A percentile compares a stretch with the other conserved stretches of the same genome.
These are phyloP conservation scores for Malacosoma neustria DNA, from an alignment of 2,888 invertebrate species.

Conservation along the genomic window DNA sequence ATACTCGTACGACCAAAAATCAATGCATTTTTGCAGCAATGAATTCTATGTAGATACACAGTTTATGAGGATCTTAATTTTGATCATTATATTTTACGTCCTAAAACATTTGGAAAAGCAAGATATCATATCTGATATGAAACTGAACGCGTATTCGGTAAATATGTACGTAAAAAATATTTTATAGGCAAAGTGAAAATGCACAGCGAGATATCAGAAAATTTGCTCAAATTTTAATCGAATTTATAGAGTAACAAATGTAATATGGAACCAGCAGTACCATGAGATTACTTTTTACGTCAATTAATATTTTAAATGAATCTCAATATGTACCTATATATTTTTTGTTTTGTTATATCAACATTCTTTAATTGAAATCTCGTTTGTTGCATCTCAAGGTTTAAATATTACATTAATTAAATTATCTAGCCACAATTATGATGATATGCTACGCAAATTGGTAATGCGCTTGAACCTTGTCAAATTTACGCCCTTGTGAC, in stretches of 20 bases:
- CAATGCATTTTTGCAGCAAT: conserved; percentile 31
- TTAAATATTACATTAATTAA: not conserved
- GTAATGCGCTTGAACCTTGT: no score
- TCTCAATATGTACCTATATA: no score
- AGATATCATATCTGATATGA: conserved; percentile 21
- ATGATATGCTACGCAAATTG: no score
- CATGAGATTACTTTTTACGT: not conserved
- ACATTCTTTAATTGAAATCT: no score
- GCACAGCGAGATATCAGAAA: conserved; percentile 27
- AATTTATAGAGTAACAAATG: conserved; percentile 23
- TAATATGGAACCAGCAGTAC: not conserved
- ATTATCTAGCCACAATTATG: not conserved
- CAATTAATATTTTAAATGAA: not conserved
- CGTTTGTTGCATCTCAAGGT: not conserved
- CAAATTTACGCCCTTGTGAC: no score
- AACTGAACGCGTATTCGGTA: conserved; percentile 30
- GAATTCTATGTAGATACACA: conserved; percentile 35
- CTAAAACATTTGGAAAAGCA: conserved; percentile 31
- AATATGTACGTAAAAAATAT: conserved; percentile 27
- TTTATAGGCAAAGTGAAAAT: conserved; percentile 20
- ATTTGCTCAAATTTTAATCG: conserved; percentile 32
- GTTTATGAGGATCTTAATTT: conserved; percentile 25
- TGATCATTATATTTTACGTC: conserved; percentile 38
- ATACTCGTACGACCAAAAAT: conserved; percentile 25
- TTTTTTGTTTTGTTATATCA: no score